Evolutionary conservation across 2,888 invertebrate species (phyloP), one percentile per base, ranked within the genome.

Genomic region (Microctonus aethiopoides): DNA sequence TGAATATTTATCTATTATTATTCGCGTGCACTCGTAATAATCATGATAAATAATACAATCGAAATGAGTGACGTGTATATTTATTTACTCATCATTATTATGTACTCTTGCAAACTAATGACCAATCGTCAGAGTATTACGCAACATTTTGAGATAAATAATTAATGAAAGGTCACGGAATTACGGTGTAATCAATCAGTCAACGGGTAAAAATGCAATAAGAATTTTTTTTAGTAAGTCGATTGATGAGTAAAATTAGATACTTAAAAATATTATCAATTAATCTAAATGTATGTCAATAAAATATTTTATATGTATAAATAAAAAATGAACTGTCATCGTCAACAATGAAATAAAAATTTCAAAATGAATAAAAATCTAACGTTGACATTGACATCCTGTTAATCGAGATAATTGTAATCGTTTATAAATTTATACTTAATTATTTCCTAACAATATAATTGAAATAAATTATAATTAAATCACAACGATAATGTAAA

Each of bases 151-250:
- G 46, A 71, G 73, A 73, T 68, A 69, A 67, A 61, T 73, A 73
- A 73, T 71, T 71, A n/a, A 54, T 61, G 67, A 68, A 73, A 72
- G 73, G 70, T 74, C 68, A 70, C 56, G 46, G 63, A 70, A 70
- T 67, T 56, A 61, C 52, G 34, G 59, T 61, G 52, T 6, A 16
- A 7, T 16, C 46, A 46, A 46, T 46, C 46, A 5, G n/a, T 7
- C 16, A 46, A 16, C 46, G 16, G 46, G 5, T 46, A 46, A 0
- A 20, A 46, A 16, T 34, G n/a, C n/a, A 0, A 20, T 29, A 56
- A 29, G 13, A 54, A 54, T 16, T 16, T 16, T 7, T 57, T 16
- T 7, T 57, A 32, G 32, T 20, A 1, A 24, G 24, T 54, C 32
- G 34, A 57, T 32, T 46, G 46, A 16, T 46, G n/a, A n/a, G n/a